phyloP scores from a whole-genome alignment of 2,888 invertebrate species.

The Yponomeuta cagnagella region DNA sequence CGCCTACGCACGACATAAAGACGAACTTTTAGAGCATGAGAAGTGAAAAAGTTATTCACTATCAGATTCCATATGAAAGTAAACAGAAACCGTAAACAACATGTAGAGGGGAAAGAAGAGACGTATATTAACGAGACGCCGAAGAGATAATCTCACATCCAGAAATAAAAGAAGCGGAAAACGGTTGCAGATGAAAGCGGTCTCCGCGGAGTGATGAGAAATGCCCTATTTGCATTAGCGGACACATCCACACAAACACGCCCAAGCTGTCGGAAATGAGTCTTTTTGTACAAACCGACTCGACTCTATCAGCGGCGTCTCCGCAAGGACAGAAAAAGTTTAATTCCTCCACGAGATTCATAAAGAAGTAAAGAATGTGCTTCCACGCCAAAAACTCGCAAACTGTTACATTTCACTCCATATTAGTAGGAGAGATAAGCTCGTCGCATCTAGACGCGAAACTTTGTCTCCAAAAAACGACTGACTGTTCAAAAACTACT shows the following conservation, averaged over 20 bases:
- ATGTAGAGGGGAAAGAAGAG: background rate
- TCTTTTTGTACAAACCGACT: slow-evolving; percentile 1
- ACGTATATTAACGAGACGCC: background rate
- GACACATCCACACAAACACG: background rate
- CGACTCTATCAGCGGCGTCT: background rate
- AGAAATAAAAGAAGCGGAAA: slow-evolving; percentile 10
- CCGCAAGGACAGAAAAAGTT: background rate
- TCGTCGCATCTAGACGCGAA: background rate
- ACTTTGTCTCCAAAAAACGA: slow-evolving; percentile 26
- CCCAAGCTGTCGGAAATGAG: slow-evolving; percentile 7
- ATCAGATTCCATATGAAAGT: background rate
- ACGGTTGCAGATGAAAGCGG: slow-evolving; percentile 5
- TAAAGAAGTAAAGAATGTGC: background rate
- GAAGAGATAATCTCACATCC: background rate
- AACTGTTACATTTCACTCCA: background rate
- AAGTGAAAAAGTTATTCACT: slow-evolving; percentile 1
- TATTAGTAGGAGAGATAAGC: slow-evolving; percentile 4
- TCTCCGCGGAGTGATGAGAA: slow-evolving; percentile 8
- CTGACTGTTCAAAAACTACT: slow-evolving; percentile 30
- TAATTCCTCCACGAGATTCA: background rate
- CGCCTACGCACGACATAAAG: too few relatives aligned
- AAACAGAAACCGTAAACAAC: background rate
- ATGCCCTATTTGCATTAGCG: slow-evolving; percentile 10
- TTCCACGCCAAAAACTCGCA: background rate
- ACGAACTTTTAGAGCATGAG: too few relatives aligned